These are phyloP conservation scores for Grammomys surdaster DNA, from an alignment of 2,113 vertebrate genomes.

Conservation along the genomic window DNA sequence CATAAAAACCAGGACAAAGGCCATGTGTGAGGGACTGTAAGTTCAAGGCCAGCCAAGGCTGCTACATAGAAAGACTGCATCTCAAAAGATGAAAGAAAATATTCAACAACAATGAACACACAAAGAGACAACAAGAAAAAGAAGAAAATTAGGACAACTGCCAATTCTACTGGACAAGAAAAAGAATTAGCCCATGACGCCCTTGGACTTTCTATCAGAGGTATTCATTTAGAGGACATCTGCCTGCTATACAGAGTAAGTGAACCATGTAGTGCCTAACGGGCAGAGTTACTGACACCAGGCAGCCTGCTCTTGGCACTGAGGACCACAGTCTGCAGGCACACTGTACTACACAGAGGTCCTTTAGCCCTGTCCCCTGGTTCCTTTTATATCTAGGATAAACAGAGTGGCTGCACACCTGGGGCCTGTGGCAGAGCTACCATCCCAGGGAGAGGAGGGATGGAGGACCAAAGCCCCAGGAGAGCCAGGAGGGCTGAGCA, in stretches of 20 bases:
- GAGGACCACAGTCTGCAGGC: background rate
- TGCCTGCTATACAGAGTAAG: background rate
- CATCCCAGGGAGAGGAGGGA: background rate
- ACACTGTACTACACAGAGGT: too few relatives aligned
- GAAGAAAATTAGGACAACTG: background rate
- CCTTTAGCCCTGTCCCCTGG: accelerated
- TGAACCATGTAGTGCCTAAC: background rate
- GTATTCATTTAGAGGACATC: background rate
- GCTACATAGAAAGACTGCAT: background rate
- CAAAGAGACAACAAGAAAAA: background rate
- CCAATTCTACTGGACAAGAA: background rate
- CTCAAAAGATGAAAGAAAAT: background rate
- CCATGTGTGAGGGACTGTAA: background rate
- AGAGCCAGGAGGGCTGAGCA: background rate
- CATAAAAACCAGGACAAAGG: background rate
- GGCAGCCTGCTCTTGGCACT: background rate
- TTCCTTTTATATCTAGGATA: background rate
- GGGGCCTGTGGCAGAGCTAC: background rate
- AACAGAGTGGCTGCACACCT: background rate
- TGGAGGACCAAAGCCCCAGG: background rate
- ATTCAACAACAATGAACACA: background rate
- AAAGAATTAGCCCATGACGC: background rate
- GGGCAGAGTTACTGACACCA: background rate
- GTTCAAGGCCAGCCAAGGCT: background rate
- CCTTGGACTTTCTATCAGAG: background rate